These are phyloP conservation scores for Porites australiensis DNA, from an alignment of 64 coral and sea anemone genomes.

Conservation along the genomic window DNA sequence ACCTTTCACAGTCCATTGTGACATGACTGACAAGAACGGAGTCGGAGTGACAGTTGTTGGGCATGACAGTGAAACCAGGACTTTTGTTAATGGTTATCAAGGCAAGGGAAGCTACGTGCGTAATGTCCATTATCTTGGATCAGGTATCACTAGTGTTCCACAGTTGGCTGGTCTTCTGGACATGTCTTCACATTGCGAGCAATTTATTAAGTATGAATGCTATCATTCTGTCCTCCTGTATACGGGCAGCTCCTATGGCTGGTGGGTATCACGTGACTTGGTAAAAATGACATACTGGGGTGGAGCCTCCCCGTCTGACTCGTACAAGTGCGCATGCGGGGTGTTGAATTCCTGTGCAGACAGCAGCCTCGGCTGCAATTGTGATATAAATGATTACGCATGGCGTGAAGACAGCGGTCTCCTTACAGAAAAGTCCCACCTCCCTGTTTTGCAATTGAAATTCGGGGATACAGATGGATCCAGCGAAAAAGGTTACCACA, in stretches of 20 bases:
- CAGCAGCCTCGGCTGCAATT: neutral
- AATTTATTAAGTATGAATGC: slow-evolving; percentile 32
- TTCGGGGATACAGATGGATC: too few relatives aligned
- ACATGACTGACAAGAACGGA: slow-evolving; percentile 64
- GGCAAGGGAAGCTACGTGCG: neutral
- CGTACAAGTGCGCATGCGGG: slow-evolving; percentile 19
- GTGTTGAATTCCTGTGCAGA: neutral
- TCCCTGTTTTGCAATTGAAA: too few relatives aligned
- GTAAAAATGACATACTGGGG: slow-evolving; percentile 26
- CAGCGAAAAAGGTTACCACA: too few relatives aligned
- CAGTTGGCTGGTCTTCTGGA: neutral
- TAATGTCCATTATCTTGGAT: neutral
- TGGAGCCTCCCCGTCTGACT: neutral
- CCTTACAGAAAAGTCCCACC: neutral
- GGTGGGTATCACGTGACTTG: slow-evolving; percentile 18
- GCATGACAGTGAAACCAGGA: slow-evolving; percentile 61
- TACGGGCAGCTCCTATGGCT: neutral
- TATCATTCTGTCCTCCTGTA: neutral
- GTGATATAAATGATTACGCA: neutral
- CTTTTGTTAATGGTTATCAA: slow-evolving; percentile 29
- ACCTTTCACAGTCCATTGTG: slow-evolving; percentile 50
- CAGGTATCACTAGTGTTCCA: neutral
- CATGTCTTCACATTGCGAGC: neutral
- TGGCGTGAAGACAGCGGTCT: neutral
- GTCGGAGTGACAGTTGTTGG: slow-evolving; percentile 60